A percentile compares a stretch with the other conserved stretches of the same genome.
phyloP scores from a whole-genome alignment of 2,888 invertebrate species.

The Ernsta delagoae region DNA sequence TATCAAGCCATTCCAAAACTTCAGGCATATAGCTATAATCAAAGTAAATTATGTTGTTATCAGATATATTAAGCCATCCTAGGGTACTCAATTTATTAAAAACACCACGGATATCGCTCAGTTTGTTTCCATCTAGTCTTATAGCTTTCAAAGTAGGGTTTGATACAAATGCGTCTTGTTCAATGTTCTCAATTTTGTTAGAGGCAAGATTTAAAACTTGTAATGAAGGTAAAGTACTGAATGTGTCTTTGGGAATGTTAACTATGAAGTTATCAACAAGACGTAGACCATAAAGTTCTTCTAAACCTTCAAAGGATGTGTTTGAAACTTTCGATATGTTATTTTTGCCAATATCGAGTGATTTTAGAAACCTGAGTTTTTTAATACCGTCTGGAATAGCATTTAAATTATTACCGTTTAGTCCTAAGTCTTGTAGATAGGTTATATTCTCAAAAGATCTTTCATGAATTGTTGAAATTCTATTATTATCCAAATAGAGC shows the following conservation, averaged over 20 bases:
- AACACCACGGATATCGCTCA: conserved; percentile 90
- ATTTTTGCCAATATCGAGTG: conserved; percentile 93
- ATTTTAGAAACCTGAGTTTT: conserved; percentile 88
- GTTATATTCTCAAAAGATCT: conserved; percentile 91
- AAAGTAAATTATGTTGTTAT: conserved; percentile 91
- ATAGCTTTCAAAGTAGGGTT: conserved; percentile 90
- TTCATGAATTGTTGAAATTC: conserved; percentile 87
- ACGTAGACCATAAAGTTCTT: conserved; percentile 90
- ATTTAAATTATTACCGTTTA: conserved; percentile 89
- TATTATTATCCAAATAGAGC: conserved; percentile 90
- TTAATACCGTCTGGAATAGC: conserved; percentile 88
- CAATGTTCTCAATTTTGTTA: conserved; percentile 90
- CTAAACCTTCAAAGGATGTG: conserved; percentile 89
- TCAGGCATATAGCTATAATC: conserved; percentile 91
- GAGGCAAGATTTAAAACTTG: conserved; percentile 92
- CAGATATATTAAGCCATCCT: conserved; percentile 92
- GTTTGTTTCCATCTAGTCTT: conserved; percentile 90
- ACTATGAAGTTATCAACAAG: conserved; percentile 92
- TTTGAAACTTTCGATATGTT: conserved; percentile 89
- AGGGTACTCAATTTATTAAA: conserved; percentile 90
- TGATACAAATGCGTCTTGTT: conserved; percentile 90
- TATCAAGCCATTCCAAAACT: conserved; percentile 90
- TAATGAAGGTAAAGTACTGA: conserved; percentile 88
- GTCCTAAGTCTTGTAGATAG: conserved; percentile 90
- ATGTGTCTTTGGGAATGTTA: conserved; percentile 90